phyloP scores from a whole-genome alignment of 2,113 vertebrate genomes.

The Misgurnus mizolepis region DNA sequence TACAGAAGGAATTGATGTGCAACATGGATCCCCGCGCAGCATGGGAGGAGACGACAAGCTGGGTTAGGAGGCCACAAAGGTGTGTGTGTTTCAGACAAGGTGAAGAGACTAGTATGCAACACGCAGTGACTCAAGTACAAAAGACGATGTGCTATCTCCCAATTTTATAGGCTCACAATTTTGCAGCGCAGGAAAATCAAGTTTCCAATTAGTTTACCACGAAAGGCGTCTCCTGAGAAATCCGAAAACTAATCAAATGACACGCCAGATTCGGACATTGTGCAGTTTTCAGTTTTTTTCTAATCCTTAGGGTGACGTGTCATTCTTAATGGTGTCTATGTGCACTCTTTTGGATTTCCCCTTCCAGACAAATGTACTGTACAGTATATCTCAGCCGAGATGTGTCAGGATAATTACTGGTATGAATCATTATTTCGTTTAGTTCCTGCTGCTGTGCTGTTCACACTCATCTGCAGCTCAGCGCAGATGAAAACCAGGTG shows the following conservation, averaged over 20 bases:
- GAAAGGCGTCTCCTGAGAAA: constrained; percentile 25
- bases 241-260: not conserved
- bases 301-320: constrained; percentile 11
- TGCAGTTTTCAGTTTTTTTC: not conserved
- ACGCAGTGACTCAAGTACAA: not conserved
- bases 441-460: not conserved
- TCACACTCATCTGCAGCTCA: not conserved
- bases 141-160: not conserved
- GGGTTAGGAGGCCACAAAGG: constrained; percentile 29
- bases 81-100: constrained; percentile 31
- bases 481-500: constrained; percentile 4
- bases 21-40: not conserved
- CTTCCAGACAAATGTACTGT: not conserved
- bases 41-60: constrained; percentile 14
- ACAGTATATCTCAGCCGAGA: constrained; percentile 6
- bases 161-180: not conserved
- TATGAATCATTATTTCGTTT: constrained; percentile 17
- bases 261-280: not conserved
- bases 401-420: constrained; percentile 2
- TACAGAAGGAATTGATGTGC: not conserved
- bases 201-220: constrained; percentile 37
- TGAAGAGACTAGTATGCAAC: constrained; percentile 13
- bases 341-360: constrained; percentile 8
- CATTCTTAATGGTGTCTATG: constrained; percentile 29
- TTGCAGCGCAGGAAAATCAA: constrained; percentile 26